A percentile compares a stretch with the other conserved stretches of the same genome.
These are phyloP conservation scores for Stictonetta naevosa DNA, from an alignment of 2,113 vertebrate genomes.

Conservation along the genomic window DNA sequence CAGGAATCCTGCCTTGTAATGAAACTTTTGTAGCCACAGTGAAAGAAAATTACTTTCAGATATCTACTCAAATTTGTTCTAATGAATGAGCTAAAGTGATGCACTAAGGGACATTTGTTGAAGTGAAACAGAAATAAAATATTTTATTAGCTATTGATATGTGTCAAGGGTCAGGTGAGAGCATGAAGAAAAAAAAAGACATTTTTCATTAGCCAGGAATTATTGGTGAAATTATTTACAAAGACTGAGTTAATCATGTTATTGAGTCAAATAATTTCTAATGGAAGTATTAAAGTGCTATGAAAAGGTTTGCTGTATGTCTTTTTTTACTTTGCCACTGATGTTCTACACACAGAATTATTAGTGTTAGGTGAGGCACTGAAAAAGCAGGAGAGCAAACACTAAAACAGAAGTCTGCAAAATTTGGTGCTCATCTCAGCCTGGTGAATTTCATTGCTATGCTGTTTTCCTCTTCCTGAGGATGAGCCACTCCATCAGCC, in stretches of 20 bases:
- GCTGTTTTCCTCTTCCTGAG: background rate
- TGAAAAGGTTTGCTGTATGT: background rate
- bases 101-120: background rate
- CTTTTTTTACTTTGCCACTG: background rate
- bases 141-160: background rate
- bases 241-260: background rate
- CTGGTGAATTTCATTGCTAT: background rate
- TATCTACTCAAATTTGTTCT: background rate
- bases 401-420: background rate
- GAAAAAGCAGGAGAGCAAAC: background rate
- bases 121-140: background rate
- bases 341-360: background rate
- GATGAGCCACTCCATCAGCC: background rate
- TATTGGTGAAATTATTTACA: background rate
- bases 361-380: background rate
- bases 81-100: background rate
- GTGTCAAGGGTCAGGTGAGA: background rate
- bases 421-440: background rate
- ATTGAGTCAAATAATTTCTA: background rate
- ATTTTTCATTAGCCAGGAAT: background rate
- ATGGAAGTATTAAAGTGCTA: background rate
- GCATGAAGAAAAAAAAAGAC: background rate
- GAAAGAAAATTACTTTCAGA: background rate
- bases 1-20: constrained; percentile 18
- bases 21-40: background rate